Percentiles rank a stretch among this genome's conserved stretches.
Conservation (phyloP, 1,140 invertebrate species). For the Eriocheir sinensis region DNA sequence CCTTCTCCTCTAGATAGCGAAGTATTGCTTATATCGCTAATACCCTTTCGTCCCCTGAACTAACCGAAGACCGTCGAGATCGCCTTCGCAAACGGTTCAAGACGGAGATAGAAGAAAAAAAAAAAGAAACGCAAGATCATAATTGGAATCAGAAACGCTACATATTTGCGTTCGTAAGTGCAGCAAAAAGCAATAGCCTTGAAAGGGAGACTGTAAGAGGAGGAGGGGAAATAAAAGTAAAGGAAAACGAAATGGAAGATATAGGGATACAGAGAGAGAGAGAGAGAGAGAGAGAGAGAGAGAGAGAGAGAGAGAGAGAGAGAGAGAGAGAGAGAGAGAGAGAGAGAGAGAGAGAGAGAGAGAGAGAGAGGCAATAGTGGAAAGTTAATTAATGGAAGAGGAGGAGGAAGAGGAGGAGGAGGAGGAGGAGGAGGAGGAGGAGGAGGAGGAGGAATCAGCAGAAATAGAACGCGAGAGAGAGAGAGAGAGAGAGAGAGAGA, state of each 20-base stretch:
- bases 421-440: neutral
- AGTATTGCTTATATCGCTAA: too few species aligned
- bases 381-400: slow-evolving; percentile 31
- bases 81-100: too few species aligned
- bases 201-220: neutral
- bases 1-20: too few species aligned
- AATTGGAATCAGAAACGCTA: too few species aligned
- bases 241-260: too few species aligned
- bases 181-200: neutral
- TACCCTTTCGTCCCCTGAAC: too few species aligned
- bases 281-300: neutral
- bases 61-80: too few species aligned
- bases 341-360: slow-evolving; percentile 9
- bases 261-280: too few species aligned
- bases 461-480: neutral
- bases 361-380: slow-evolving; percentile 26
- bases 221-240: neutral
- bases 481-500: neutral
- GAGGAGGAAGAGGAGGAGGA: neutral
- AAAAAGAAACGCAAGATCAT: neutral
- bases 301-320: neutral
- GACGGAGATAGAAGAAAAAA: neutral
- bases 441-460: neutral
- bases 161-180: too few species aligned
- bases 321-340: neutral